These are phyloP conservation scores for Calyptomena viridis DNA, from an alignment of 2,113 vertebrate genomes.

Conservation along the genomic window DNA sequence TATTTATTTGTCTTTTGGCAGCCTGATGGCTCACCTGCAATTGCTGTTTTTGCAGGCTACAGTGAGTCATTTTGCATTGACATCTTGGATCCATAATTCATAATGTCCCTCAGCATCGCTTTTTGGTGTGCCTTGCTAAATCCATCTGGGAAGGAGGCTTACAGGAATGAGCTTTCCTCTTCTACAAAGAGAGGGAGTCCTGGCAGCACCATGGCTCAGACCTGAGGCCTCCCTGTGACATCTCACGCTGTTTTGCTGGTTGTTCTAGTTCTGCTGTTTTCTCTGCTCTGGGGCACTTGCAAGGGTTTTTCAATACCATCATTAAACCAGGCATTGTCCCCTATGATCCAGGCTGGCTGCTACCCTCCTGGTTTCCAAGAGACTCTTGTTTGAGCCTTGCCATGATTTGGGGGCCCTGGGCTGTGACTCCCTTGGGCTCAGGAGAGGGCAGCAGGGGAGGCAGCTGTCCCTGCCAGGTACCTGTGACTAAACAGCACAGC, in stretches of 20 bases:
- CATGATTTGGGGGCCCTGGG: neutral
- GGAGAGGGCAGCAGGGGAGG: neutral
- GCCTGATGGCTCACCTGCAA: neutral
- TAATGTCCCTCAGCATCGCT: fast-evolving
- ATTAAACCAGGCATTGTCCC: neutral
- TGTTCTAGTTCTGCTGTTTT: fast-evolving
- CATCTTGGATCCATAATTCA: fast-evolving
- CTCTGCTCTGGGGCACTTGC: neutral
- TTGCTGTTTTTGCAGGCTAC: neutral
- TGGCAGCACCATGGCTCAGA: fast-evolving
- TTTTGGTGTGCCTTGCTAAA: neutral
- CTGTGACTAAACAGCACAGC: fast-evolving
- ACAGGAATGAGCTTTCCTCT: neutral
- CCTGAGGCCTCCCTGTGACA: fast-evolving
- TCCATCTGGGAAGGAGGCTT: neutral
- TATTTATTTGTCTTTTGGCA: neutral
- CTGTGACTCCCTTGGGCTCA: neutral
- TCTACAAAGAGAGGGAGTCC: neutral
- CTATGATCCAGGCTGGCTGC: neutral
- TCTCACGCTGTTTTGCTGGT: fast-evolving
- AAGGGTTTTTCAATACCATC: neutral
- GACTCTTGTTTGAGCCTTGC: neutral
- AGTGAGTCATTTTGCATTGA: neutral
- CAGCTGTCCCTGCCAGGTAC: fast-evolving
- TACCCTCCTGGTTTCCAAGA: neutral